Percentiles rank a stretch among this genome's conserved stretches.
These are phyloP conservation scores for Drosophila stalkeri DNA, from an alignment of 2,888 invertebrate species.

Conservation along the genomic window DNA sequence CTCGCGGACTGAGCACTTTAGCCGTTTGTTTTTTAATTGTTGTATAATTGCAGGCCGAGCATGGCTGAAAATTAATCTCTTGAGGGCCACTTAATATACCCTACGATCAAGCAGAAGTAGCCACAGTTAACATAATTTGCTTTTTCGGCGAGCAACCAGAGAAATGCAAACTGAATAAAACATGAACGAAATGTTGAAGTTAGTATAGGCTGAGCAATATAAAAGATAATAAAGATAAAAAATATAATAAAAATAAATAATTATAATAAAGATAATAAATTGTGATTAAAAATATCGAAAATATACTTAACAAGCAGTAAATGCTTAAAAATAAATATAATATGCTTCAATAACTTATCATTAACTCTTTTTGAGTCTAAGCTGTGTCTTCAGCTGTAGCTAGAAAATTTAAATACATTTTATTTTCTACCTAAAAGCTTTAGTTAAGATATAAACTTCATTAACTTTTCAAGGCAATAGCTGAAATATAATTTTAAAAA, in stretches of 20 bases:
- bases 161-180: neutral
- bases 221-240: too few species aligned
- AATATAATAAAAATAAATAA: too few species aligned
- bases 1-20: slow-evolving; percentile 4
- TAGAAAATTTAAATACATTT: too few species aligned
- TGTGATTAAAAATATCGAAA: too few species aligned
- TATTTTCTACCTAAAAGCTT: neutral
- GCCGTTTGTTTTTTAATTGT: slow-evolving; percentile 71
- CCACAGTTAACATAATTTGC: neutral
- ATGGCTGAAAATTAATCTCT: slow-evolving; percentile 40
- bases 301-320: too few species aligned
- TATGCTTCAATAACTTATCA: too few species aligned
- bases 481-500: neutral
- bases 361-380: too few species aligned
- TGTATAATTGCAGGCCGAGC: slow-evolving; percentile 61
- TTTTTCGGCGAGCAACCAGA: too few species aligned
- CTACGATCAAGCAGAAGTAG: slow-evolving; percentile 11
- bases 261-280: too few species aligned
- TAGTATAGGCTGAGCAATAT: too few species aligned
- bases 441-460: neutral
- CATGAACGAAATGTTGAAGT: neutral
- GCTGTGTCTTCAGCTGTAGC: too few species aligned
- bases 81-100: slow-evolving; percentile 18
- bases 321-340: too few species aligned
- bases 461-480: neutral